Evolutionary conservation across 2,797 vertebrate genomes (phyloP).

Genomic region (Hoplostethus atlanticus): DNA sequence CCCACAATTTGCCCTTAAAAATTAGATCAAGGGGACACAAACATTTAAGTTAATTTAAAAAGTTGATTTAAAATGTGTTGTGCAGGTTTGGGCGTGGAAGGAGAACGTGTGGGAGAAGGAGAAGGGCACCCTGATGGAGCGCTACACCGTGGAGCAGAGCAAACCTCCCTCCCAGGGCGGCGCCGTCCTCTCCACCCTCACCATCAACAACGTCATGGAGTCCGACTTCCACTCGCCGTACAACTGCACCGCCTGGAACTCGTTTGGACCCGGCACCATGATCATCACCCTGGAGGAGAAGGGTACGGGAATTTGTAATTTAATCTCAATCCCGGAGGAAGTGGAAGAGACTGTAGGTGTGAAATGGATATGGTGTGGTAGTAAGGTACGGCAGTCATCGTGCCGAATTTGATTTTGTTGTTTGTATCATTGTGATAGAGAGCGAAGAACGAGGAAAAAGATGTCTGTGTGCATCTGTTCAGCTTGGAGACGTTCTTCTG

Average conservation of each 20-base stretch:
- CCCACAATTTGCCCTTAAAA: no score
- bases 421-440: no score
- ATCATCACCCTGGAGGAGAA: slow-evolving; percentile 94
- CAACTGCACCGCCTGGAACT: slow-evolving; percentile 98
- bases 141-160: slow-evolving; percentile 94
- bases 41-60: no score
- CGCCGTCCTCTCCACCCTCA: slow-evolving; percentile 93
- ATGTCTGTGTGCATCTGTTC: no score
- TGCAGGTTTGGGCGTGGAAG: slow-evolving; percentile 97
- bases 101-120: slow-evolving; percentile 97
- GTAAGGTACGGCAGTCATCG: no score
- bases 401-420: no score
- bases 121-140: slow-evolving; percentile 89
- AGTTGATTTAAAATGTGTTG: slow-evolving; percentile 7
- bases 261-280: slow-evolving; percentile 93
- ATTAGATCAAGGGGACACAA: no score
- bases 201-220: slow-evolving; percentile 96
- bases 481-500: no score
- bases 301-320: slow-evolving; percentile 56
- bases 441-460: no score
- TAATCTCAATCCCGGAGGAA: no score
- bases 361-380: no score
- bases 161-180: slow-evolving; percentile 86
- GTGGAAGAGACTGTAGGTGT: no score
- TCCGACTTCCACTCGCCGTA: slow-evolving; percentile 95